Evolutionary conservation across 2,888 invertebrate genomes (phyloP).

Genomic region (Thyatira batis): DNA sequence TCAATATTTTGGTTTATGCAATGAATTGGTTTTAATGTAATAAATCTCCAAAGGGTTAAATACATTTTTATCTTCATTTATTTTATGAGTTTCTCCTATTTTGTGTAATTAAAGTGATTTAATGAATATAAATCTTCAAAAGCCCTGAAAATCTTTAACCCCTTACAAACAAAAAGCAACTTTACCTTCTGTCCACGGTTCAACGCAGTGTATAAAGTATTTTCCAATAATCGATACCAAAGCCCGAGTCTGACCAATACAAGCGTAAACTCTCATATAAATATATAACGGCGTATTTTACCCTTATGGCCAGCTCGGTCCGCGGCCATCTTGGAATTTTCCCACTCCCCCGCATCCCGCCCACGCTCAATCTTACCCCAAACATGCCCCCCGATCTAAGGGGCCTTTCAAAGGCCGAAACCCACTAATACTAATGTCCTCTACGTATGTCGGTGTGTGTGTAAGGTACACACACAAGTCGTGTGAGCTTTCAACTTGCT

Average conservation of each 20-base stretch:
- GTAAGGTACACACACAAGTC: constrained; percentile 36
- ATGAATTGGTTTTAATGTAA: neutral
- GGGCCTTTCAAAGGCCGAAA: constrained; percentile 80
- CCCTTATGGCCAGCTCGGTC: constrained; percentile 80
- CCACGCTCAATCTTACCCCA: constrained; percentile 78
- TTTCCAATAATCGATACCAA: constrained; percentile 58
- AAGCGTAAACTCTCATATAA: constrained; percentile 61
- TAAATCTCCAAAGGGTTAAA: neutral
- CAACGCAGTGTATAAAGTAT: neutral
- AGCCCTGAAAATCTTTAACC: neutral
- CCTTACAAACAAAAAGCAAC: neutral
- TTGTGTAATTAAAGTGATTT: no score
- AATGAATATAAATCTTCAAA: neutral
- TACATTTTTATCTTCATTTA: no score
- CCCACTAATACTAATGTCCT: constrained; percentile 81
- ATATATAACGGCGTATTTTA: constrained; percentile 75
- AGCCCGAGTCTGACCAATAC: constrained; percentile 69
- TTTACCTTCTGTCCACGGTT: neutral
- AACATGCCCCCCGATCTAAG: constrained; percentile 77
- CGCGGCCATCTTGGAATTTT: constrained; percentile 77
- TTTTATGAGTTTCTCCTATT: no score
- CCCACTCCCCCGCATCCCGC: constrained; percentile 60
- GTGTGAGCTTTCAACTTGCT: constrained; percentile 42
- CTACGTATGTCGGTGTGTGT: constrained; percentile 51
- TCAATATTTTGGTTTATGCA: neutral